Evolutionary conservation across 53 echinoderm and acorn worm genomes (phyloP), one percentile per base, ranked within the genome.

Genomic region (Apostichopus leukothele): DNA sequence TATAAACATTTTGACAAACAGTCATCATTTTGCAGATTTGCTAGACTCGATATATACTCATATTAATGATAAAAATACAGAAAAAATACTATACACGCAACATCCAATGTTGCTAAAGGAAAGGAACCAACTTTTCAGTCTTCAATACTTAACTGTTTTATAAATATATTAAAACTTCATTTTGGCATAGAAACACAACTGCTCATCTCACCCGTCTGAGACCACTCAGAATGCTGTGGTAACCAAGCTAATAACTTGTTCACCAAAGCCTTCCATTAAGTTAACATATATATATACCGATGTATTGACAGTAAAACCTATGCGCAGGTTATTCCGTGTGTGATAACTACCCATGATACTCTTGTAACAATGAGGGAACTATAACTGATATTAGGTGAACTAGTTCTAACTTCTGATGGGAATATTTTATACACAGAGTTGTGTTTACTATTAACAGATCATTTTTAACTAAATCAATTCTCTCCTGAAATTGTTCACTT

Each of bases 11-110:
- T 71, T 19, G 71, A 71, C 71, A 71, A 71, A 71, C 20, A 71
- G 71, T 19, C 71, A 19, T n/a, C 20, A 19, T 71, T 71, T 22
- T 55, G 81, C 81, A 81, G 59, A 55, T 11, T 81, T 55, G 55
- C 81, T 81, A 81, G 54, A 81, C 52, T 81, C 59, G 81, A 81
- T 81, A 81, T 81, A 81, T 81, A 81, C 81, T 81, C 81, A 81
- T 81, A 54, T 54, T 81, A 59, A 51, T 55, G 22, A 81, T 52
- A 81, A 81, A 52, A 81, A 59, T 81, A 81, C 81, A 81, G 53
- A 59, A 39, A 39, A 39, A 81, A 54, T 23, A 81, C 81, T 81
- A 52, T 81, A 81, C 81, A 81, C 7, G 81, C 81, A 81, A 81
- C 81, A 53, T 81, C 59, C 53, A 21, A 59, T 81, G 81, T 55